Percentiles rank a stretch among this genome's conserved stretches.
Conservation (phyloP, 2,113 vertebrate genomes). For the Pardalotus punctatus region DNA sequence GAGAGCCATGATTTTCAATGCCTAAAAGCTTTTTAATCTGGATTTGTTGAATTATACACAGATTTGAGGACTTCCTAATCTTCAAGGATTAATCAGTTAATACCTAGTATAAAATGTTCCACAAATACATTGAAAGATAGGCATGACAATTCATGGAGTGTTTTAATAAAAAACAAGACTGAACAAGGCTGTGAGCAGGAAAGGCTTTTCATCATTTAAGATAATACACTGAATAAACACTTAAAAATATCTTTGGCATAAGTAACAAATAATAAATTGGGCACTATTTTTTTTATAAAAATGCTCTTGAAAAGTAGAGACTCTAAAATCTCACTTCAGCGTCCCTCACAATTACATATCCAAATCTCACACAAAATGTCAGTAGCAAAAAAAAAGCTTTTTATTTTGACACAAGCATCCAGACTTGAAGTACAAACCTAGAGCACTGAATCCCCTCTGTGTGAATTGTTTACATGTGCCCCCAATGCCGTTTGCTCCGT, state of each 20-base stretch:
- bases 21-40: slow-evolving; percentile 70
- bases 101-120: slow-evolving; percentile 45
- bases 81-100: slow-evolving; percentile 73
- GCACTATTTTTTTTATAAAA: slow-evolving; percentile 42
- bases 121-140: slow-evolving; percentile 39
- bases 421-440: not conserved
- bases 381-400: not conserved
- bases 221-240: slow-evolving; percentile 48
- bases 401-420: not conserved
- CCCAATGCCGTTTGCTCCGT: not conserved
- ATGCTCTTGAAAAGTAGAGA: slow-evolving; percentile 20
- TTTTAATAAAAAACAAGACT: slow-evolving; percentile 50
- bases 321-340: not conserved
- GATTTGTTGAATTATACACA: slow-evolving; percentile 67
- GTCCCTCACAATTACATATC: not conserved
- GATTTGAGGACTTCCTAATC: slow-evolving; percentile 67
- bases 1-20: slow-evolving; percentile 31
- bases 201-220: slow-evolving; percentile 5
- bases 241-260: slow-evolving; percentile 14
- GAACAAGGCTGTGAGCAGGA: not conserved
- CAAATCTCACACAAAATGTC: not conserved
- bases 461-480: not conserved
- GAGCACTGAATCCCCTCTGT: not conserved
- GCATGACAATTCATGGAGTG: slow-evolving; percentile 14
- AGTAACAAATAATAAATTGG: not conserved